Percentiles rank a stretch among this genome's conserved stretches.
Evolutionary conservation across 64 coral and sea anemone species (phyloP).

Genomic region (Porites lutea): DNA sequence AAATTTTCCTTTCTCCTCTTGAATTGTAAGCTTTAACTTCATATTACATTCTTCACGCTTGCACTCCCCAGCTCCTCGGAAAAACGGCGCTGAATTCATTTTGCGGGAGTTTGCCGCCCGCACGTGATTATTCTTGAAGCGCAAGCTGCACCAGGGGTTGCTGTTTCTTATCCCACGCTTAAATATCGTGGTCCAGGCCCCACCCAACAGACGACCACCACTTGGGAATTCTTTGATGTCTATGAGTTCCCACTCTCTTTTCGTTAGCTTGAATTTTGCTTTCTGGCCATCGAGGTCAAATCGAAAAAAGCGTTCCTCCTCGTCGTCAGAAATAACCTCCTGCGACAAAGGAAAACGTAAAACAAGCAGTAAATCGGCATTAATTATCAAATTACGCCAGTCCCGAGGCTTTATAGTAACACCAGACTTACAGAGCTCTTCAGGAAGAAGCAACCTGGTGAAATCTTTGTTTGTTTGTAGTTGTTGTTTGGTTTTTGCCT

Average conservation of each 20-base stretch:
- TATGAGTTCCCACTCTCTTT: background rate
- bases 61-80: background rate
- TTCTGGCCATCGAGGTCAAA: background rate
- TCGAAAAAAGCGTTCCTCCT: background rate
- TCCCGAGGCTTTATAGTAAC: too few relatives aligned
- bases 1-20: background rate
- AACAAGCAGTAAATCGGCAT: too few relatives aligned
- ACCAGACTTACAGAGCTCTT: too few relatives aligned
- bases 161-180: background rate
- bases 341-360: too few relatives aligned
- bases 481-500: too few relatives aligned
- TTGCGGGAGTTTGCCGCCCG: background rate
- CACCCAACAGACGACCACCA: background rate
- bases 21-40: background rate
- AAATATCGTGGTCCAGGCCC: background rate
- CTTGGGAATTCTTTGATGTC: background rate
- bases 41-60: background rate
- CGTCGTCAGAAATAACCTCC: too few relatives aligned
- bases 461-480: too few relatives aligned
- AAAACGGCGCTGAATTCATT: background rate
- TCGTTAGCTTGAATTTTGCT: background rate
- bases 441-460: too few relatives aligned
- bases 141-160: constrained; percentile 10
- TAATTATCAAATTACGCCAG: too few relatives aligned
- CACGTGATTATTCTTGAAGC: background rate